Evolutionary conservation across 2,113 vertebrate genomes (phyloP).

Genomic region (Donacobius atricapilla): DNA sequence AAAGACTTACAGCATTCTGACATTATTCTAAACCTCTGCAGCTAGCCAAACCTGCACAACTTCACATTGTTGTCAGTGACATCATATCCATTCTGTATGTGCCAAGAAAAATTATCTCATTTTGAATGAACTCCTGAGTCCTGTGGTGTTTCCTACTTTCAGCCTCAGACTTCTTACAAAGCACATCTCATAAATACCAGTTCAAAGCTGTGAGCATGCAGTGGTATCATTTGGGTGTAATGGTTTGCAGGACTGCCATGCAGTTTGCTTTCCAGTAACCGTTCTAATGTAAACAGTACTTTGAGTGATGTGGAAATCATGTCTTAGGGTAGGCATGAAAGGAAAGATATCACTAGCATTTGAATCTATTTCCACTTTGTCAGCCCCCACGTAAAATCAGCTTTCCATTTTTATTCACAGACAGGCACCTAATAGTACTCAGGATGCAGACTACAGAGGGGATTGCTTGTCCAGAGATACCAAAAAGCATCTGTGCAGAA

Average conservation of each 20-base stretch:
- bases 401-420: background rate
- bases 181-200: background rate
- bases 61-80: background rate
- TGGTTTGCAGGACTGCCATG: background rate
- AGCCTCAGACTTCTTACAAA: background rate
- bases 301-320: background rate
- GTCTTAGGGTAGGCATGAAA: background rate
- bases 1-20: background rate
- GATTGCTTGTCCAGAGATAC: background rate
- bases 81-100: background rate
- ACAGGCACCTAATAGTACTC: background rate
- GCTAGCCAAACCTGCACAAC: background rate
- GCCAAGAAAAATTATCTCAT: background rate
- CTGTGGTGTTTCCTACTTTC: background rate
- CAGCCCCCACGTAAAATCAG: background rate
- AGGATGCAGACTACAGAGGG: background rate
- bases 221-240: background rate
- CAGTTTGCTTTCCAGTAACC: background rate
- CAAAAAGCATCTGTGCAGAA: background rate
- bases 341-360: background rate
- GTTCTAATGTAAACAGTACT: background rate
- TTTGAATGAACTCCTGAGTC: background rate
- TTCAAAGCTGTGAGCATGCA: background rate
- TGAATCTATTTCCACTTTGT: background rate
- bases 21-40: background rate